Percentiles rank a stretch among this genome's conserved stretches.
phyloP scores from a whole-genome alignment of 2,797 vertebrate genomes.

The Xenops minutus region DNA sequence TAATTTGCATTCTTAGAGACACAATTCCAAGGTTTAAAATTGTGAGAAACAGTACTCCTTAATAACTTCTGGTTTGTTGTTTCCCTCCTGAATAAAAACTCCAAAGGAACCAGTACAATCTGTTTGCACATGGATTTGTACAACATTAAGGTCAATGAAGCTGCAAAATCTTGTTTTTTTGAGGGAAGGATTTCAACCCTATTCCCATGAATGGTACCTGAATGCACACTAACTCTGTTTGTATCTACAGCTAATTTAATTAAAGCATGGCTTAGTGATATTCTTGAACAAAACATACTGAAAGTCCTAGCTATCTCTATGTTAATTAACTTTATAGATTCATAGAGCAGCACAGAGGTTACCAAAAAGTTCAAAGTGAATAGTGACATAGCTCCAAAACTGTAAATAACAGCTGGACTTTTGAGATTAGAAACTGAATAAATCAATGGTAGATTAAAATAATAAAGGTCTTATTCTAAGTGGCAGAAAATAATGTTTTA shows the following conservation, averaged over 20 bases:
- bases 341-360: not conserved
- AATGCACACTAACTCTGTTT: not conserved
- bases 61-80: not conserved
- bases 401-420: constrained; percentile 8
- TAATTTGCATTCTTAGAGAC: not conserved
- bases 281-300: not conserved
- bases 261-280: not conserved
- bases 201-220: not conserved
- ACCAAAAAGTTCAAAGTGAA: not conserved
- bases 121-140: not conserved
- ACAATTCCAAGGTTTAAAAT: not conserved
- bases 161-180: not conserved
- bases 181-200: not conserved
- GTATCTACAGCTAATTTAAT: not conserved
- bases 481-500: not conserved
- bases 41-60: not conserved
- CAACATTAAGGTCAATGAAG: not conserved
- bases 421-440: constrained; percentile 1
- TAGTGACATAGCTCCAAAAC: not conserved
- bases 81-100: not conserved
- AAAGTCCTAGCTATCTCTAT: not conserved
- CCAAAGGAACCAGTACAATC: not conserved
- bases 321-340: not conserved
- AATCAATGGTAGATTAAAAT: not conserved
- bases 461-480: not conserved